These are phyloP conservation scores for Camponotus fellah DNA, from an alignment of 2,888 invertebrate genomes.

Conservation along the genomic window DNA sequence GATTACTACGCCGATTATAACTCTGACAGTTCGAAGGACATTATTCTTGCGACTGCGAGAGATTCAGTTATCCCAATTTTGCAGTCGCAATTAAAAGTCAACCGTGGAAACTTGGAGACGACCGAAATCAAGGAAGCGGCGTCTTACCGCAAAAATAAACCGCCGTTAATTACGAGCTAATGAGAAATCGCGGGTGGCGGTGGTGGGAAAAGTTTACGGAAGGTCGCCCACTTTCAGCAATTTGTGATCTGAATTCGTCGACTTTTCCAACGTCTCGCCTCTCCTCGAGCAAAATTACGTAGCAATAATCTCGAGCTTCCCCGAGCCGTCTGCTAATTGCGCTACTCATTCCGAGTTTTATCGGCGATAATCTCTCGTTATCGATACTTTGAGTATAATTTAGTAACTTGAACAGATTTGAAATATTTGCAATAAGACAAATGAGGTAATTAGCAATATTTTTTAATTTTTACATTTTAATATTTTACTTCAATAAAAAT, in stretches of 20 bases:
- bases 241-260: slow-evolving; percentile 54
- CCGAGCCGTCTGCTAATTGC: slow-evolving; percentile 39
- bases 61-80: slow-evolving; percentile 47
- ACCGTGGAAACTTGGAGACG: slow-evolving; percentile 44
- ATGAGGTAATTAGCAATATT: not conserved
- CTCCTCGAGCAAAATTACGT: slow-evolving; percentile 36
- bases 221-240: slow-evolving; percentile 49
- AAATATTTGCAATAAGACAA: not conserved
- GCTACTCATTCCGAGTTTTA: slow-evolving; percentile 32
- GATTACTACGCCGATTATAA: slow-evolving; percentile 9
- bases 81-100: slow-evolving; percentile 49
- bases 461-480: not conserved
- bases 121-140: slow-evolving; percentile 48
- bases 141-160: slow-evolving; percentile 57
- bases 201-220: slow-evolving; percentile 39
- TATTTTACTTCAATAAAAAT: not conserved
- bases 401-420: slow-evolving; percentile 2
- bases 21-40: slow-evolving; percentile 33
- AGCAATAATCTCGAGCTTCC: slow-evolving; percentile 47
- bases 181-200: slow-evolving; percentile 40
- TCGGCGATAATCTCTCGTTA: slow-evolving; percentile 47
- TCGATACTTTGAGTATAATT: slow-evolving; percentile 32
- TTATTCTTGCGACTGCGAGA: slow-evolving; percentile 18
- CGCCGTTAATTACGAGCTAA: slow-evolving; percentile 58
- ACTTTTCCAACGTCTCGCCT: slow-evolving; percentile 38